phyloP scores from a whole-genome alignment of 2,888 invertebrate genomes.

The Eucera pruinosa region DNA sequence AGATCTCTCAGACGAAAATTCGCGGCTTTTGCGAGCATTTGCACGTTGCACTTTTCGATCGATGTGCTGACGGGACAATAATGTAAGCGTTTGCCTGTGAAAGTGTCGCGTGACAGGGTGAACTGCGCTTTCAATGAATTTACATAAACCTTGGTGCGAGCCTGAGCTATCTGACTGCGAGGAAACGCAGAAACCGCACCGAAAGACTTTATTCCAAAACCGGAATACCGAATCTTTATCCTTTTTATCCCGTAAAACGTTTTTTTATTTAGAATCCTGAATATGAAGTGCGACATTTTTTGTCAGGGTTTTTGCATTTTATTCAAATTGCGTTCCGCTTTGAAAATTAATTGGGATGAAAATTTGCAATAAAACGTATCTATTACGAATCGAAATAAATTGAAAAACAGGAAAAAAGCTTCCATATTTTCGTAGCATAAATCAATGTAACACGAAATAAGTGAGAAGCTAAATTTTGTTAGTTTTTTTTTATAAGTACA shows the following conservation, averaged over 20 bases:
- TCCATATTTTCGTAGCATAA: too few species aligned
- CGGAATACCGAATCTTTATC: not conserved
- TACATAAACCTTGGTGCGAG: slow-evolving; percentile 26
- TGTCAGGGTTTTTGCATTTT: too few species aligned
- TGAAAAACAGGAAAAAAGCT: too few species aligned
- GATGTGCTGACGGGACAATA: slow-evolving; percentile 30
- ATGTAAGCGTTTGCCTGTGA: slow-evolving; percentile 17
- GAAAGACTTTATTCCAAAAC: not conserved
- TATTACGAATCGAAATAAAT: too few species aligned
- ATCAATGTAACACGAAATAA: too few species aligned
- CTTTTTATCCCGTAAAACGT: not conserved
- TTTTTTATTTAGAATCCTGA: not conserved
- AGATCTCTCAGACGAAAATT: not conserved
- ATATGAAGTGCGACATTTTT: too few species aligned
- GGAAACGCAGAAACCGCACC: not conserved
- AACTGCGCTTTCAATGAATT: slow-evolving; percentile 29
- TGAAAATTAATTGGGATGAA: too few species aligned
- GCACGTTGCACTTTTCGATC: not conserved
- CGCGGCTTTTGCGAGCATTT: not conserved
- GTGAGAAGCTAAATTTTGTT: too few species aligned
- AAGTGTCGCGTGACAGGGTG: slow-evolving; percentile 21
- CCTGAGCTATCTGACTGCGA: not conserved
- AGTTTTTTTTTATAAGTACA: too few species aligned
- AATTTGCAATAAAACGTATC: too few species aligned
- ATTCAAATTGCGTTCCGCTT: too few species aligned